These are phyloP conservation scores for Cheilosia pagana DNA, from an alignment of 2,888 invertebrate genomes.

Conservation along the genomic window DNA sequence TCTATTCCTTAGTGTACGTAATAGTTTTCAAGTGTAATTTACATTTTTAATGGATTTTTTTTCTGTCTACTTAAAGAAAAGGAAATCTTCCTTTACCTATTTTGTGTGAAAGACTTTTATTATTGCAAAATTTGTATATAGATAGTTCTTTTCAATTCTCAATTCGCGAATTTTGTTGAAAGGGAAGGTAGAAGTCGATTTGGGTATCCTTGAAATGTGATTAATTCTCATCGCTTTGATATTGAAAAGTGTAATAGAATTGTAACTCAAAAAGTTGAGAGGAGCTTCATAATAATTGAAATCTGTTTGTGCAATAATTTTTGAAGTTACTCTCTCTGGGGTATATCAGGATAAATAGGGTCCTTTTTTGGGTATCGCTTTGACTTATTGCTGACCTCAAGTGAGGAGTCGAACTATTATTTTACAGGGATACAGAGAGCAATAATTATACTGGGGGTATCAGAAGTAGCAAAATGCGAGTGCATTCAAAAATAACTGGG, in stretches of 20 bases:
- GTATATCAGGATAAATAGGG: too few species aligned
- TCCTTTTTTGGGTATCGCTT: too few species aligned
- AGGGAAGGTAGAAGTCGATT: not conserved
- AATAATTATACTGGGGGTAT: too few species aligned
- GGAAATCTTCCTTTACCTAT: not conserved
- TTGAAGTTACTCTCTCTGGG: too few species aligned
- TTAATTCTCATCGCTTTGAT: not conserved
- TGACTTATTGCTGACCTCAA: too few species aligned
- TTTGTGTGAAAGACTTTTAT: not conserved
- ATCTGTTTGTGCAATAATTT: too few species aligned
- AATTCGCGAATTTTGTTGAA: not conserved
- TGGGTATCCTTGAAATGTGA: not conserved
- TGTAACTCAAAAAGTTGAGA: too few species aligned
- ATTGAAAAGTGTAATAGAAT: not conserved
- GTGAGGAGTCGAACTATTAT: rapidly evolving
- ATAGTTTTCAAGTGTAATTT: conserved; percentile 33
- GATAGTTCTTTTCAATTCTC: conserved; percentile 4
- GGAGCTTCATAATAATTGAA: too few species aligned
- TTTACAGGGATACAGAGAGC: too few species aligned
- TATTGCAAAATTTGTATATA: not conserved
- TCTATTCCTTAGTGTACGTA: not conserved
- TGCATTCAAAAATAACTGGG: too few species aligned
- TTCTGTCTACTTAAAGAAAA: too few species aligned
- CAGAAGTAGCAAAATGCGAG: too few species aligned
- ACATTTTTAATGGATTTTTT: conserved; percentile 32